Base-by-base conservation (phyloP, 2,113 vertebrate genomes). In the Perccottus glenii region DNA sequence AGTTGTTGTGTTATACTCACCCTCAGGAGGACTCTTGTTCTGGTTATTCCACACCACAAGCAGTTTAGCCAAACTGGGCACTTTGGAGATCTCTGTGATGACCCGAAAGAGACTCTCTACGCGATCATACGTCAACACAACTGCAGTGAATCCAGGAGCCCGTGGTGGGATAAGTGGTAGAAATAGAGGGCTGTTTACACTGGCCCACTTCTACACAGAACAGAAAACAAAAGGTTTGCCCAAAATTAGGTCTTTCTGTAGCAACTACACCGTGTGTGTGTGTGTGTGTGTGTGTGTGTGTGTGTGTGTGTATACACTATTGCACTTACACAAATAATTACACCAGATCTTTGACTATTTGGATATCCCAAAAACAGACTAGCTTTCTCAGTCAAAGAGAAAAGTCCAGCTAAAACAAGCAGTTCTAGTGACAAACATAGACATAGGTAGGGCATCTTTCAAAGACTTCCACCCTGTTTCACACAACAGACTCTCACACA, bases 31-130 rank as follows among this genome's bases (percentile, higher is more conserved):
- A 74, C 92, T 95, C 84, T 99, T 99, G 80, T 99, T 98, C 91
- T 98, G 98, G 84, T 99, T 99, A 84, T 99, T 99, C 98, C 97
- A 99, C 56, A 99, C 96, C 9, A 98, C 96, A 33, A 99, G 72
- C 60, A 99, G 85, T 72, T 99, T 99, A 73, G 97, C 96, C 2
- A 99, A 92, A 70, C 97, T 98, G 0, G 98, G 96, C 76, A 99
- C 96, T 84, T 99, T 98, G 33, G 97, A 96, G 74, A 99, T 96
- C 87, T 99, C 97, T 0, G 96, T 98, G 93, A 98, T 98, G 85
- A 99, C 97, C 40, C 98, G 88, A 92, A 99, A 99, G 40, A 99
- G 95, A 81, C 96, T 98, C 88, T 99, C 98, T 19, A 99, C 94
- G 0, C 98, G 93, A 85, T 99, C 98, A 0, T 98, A 99, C 67